Evolutionary conservation across 2,797 vertebrate species (phyloP), one percentile per base, ranked within the genome.

Genomic region (Crossoptilon crossoptilon): DNA sequence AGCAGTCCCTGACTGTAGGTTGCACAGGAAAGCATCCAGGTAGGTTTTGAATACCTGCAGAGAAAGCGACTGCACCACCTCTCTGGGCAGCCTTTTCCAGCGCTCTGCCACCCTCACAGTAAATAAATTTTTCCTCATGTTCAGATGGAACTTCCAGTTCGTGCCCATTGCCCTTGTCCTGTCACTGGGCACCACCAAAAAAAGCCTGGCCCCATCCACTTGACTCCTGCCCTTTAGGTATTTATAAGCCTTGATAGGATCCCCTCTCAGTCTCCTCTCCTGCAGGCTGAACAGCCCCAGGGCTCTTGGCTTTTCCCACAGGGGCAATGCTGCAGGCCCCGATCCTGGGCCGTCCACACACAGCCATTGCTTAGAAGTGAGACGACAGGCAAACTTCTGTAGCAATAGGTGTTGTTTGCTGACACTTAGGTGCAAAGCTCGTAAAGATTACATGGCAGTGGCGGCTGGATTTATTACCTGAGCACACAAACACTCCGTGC

Each of bases 391-490:
- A 29, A 33, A 74, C 73, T 92, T 86, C 63, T 43, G 24, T 60
- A 59, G 66, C 3, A 1, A 8, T n/a, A 56, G 67, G 27, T 55
- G 11, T n/a, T 95, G 66, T 91, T 93, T 93, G 77, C 70, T 64
- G 79, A 86, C 76, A 43, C 63, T 67, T 15, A 31, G 71, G n/a
- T 63, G 43, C 56, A 91, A 63, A 83, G 23, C 87, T 87, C 51
- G 23, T 84, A 71, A 94, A 93, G 87, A 73, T 94, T 88, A 71
- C 53, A 13, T 64, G 29, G 70, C 48, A 10, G 12, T 1, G 6
- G 46, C 79, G 78, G 78, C 58, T 80, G 75, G 58, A 83, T 87
- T 93, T 84, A 48, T 91, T 84, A 27, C 43, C 69, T 39, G 53
- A 58, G 58, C 59, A 18, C 41, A 41, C 64, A 72, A 58, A 62